Conservation (phyloP, 2,888 invertebrate species). For the Coelinius sp. region DNA sequence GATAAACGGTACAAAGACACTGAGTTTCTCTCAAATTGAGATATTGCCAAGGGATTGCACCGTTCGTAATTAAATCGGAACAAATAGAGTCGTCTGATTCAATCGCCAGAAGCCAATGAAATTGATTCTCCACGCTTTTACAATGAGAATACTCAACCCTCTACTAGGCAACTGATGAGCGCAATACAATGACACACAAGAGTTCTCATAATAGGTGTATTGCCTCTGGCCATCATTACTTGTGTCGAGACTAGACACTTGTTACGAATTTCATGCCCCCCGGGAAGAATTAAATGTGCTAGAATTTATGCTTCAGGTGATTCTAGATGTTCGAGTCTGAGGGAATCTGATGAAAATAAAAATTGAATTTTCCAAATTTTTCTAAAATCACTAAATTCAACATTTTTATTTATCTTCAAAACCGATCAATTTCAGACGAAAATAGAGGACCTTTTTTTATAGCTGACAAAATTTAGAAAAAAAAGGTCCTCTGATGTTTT, state of each 20-base stretch:
- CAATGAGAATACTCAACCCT: not conserved
- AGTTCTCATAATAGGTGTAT: not conserved
- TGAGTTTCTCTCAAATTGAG: not conserved
- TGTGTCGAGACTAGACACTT: slow-evolving; percentile 45
- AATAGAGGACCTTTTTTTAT: too few species aligned
- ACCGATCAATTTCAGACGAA: too few species aligned
- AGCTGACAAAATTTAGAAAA: too few species aligned
- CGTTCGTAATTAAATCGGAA: slow-evolving; percentile 65
- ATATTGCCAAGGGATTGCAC: not conserved
- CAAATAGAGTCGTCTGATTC: slow-evolving; percentile 63
- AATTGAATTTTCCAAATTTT: too few species aligned
- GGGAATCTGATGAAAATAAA: not conserved
- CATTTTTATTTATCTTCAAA: too few species aligned
- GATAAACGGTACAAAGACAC: slow-evolving; percentile 3
- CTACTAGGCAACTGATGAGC: not conserved
- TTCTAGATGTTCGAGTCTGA: not conserved
- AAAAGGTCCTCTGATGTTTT: too few species aligned
- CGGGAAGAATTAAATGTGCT: not conserved
- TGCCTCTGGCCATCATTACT: slow-evolving; percentile 23
- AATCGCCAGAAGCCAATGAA: slow-evolving; percentile 43
- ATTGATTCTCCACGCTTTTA: slow-evolving; percentile 28
- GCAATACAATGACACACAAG: slow-evolving; percentile 48
- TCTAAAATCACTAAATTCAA: too few species aligned
- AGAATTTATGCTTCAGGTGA: not conserved
- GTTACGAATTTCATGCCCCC: not conserved